A percentile compares a stretch with the other conserved stretches of the same genome.
phyloP scores from a whole-genome alignment of 2,888 invertebrate species.

The Tipula confusa region DNA sequence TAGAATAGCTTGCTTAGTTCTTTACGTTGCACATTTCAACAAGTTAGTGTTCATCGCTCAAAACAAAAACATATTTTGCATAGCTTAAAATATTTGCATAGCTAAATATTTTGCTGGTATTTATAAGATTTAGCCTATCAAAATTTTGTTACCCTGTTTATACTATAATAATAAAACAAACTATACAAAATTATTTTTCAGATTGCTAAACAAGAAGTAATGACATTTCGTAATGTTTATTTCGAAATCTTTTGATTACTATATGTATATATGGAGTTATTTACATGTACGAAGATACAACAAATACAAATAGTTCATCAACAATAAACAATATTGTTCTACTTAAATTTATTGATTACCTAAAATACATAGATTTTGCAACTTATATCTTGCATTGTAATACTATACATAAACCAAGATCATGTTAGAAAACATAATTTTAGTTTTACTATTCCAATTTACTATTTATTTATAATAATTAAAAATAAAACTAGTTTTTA shows the following conservation, averaged over 20 bases:
- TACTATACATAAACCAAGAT: background rate
- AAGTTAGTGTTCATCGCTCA: too few relatives aligned
- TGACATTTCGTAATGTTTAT: background rate
- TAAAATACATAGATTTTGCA: background rate
- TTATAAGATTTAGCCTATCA: too few relatives aligned
- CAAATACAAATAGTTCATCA: background rate
- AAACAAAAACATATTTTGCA: too few relatives aligned
- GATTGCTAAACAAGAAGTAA: background rate
- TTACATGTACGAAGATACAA: background rate
- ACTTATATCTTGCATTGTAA: background rate
- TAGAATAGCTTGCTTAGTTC: too few relatives aligned
- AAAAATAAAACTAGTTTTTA: background rate
- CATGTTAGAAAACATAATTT: background rate
- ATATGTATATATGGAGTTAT: background rate
- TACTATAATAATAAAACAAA: background rate
- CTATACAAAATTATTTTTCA: background rate
- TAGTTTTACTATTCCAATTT: background rate
- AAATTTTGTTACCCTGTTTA: background rate
- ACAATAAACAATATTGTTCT: background rate
- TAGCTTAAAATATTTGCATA: too few relatives aligned
- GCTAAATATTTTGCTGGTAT: background rate
- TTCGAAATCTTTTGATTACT: background rate
- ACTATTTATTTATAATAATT: background rate
- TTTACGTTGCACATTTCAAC: too few relatives aligned
- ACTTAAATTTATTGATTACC: background rate